A percentile compares a stretch with the other conserved stretches of the same genome.
phyloP scores from a whole-genome alignment of 2,113 vertebrate species.

The Microtus montanus region DNA sequence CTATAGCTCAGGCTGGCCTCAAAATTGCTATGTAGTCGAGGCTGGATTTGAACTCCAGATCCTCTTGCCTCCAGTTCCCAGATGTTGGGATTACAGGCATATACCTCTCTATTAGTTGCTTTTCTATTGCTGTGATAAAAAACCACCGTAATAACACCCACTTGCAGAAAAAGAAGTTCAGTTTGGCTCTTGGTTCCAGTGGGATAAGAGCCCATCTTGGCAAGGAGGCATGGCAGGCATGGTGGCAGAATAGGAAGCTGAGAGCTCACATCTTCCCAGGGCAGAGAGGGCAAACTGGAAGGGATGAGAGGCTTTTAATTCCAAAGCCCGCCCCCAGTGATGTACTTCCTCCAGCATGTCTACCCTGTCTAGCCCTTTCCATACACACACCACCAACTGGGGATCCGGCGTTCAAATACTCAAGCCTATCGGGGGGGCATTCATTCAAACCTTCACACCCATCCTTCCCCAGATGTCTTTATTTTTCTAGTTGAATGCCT shows the following conservation, averaged over 20 bases:
- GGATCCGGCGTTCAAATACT: background rate
- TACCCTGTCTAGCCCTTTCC: background rate
- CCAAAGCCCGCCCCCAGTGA: background rate
- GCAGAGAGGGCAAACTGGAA: background rate
- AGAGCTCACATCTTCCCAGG: background rate
- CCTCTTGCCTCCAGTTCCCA: background rate
- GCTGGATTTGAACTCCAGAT: background rate
- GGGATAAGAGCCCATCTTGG: background rate
- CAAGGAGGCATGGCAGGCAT: background rate
- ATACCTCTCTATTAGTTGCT: background rate
- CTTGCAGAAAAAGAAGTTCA: background rate
- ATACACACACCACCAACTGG: background rate
- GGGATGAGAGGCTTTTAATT: background rate
- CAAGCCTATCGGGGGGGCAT: background rate
- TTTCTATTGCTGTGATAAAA: background rate
- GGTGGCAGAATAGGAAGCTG: background rate
- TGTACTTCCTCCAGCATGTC: background rate
- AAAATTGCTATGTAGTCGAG: background rate
- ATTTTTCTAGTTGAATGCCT: background rate
- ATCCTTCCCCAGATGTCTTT: background rate
- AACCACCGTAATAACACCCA: background rate
- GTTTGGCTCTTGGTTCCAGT: background rate
- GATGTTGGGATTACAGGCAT: background rate
- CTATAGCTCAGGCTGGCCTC: background rate
- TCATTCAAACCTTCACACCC: background rate